Evolutionary conservation across 2,888 invertebrate species (phyloP).

Genomic region (Oligia latruncula): DNA sequence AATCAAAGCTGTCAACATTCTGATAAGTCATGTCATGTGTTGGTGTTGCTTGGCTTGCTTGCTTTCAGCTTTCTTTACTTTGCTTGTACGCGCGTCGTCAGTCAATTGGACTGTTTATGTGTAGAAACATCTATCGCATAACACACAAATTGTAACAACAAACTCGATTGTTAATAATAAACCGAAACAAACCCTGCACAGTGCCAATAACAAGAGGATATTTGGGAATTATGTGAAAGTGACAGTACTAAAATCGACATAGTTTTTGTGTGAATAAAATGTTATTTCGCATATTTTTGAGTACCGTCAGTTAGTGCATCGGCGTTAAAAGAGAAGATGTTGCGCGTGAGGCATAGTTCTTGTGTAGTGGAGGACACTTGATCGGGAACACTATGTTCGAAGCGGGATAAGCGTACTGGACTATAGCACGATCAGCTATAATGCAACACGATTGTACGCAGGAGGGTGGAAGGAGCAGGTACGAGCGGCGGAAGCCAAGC

Average conservation of each 20-base stretch:
- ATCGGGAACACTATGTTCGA: slow-evolving; percentile 84
- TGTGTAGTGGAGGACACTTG: slow-evolving; percentile 81
- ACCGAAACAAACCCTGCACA: slow-evolving; percentile 68
- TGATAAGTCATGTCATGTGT: slow-evolving; percentile 82
- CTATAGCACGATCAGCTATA: slow-evolving; percentile 82
- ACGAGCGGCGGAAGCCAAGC: slow-evolving; percentile 87
- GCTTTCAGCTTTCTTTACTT: slow-evolving; percentile 86
- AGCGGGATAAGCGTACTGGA: slow-evolving; percentile 81
- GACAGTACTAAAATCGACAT: slow-evolving; percentile 83
- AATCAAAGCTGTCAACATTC: slow-evolving; percentile 75
- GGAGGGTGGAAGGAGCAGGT: slow-evolving; percentile 84
- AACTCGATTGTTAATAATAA: slow-evolving; percentile 72
- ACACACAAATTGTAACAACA: slow-evolving; percentile 77
- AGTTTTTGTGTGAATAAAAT: slow-evolving; percentile 83
- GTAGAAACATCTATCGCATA: slow-evolving; percentile 78
- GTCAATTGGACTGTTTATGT: slow-evolving; percentile 82
- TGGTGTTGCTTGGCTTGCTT: slow-evolving; percentile 82
- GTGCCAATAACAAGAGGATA: slow-evolving; percentile 78
- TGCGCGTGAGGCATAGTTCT: slow-evolving; percentile 75
- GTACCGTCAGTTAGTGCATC: slow-evolving; percentile 81
- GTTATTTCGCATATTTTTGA: slow-evolving; percentile 84
- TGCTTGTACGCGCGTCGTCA: slow-evolving; percentile 86
- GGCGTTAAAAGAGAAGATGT: slow-evolving; percentile 75
- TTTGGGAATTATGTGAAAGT: slow-evolving; percentile 82
- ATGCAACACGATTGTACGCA: slow-evolving; percentile 87